These are phyloP conservation scores for Drosophila busckii DNA, from an alignment of 1,140 invertebrate genomes.

Conservation along the genomic window DNA sequence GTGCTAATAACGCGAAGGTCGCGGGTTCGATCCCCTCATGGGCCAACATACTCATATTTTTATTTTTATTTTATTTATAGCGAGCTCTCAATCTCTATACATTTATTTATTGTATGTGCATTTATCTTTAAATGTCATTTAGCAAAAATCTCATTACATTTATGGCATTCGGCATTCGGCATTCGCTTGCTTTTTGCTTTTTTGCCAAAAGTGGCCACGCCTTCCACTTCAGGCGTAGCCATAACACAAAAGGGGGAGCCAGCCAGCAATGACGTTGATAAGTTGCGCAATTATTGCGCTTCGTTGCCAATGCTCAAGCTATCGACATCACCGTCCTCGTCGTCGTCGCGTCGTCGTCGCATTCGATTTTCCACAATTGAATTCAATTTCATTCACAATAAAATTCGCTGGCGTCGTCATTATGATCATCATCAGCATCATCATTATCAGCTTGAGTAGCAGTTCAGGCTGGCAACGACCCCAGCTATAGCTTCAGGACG, in stretches of 20 bases:
- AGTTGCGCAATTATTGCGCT: slow-evolving; percentile 51
- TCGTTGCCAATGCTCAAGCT: slow-evolving; percentile 17
- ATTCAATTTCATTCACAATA: slow-evolving; percentile 57
- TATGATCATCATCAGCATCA: slow-evolving; percentile 30
- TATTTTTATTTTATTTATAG: slow-evolving; percentile 3
- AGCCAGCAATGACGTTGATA: slow-evolving; percentile 32
- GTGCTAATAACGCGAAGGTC: slow-evolving; percentile 83
- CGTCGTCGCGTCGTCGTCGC: slow-evolving; percentile 3
- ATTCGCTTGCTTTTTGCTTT: background rate
- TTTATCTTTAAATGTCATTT: slow-evolving; percentile 32
- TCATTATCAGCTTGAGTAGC: slow-evolving; percentile 33
- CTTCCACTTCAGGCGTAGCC: background rate
- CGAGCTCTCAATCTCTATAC: slow-evolving; percentile 4
- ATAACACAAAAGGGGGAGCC: slow-evolving; percentile 13
- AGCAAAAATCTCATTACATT: slow-evolving; percentile 25
- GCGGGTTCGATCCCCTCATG: slow-evolving; percentile 81
- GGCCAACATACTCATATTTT: slow-evolving; percentile 29
- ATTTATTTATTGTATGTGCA: slow-evolving; percentile 12
- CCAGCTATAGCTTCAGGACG: slow-evolving; percentile 3
- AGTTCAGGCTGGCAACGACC: slow-evolving; percentile 42
- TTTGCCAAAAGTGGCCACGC: slow-evolving; percentile 1
- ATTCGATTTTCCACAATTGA: slow-evolving; percentile 42
- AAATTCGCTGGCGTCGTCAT: slow-evolving; percentile 32
- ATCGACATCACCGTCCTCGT: background rate
- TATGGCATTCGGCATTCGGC: too few relatives aligned